phyloP scores from a whole-genome alignment of 2,113 vertebrate genomes.

The Myxocyprinus asiaticus region DNA sequence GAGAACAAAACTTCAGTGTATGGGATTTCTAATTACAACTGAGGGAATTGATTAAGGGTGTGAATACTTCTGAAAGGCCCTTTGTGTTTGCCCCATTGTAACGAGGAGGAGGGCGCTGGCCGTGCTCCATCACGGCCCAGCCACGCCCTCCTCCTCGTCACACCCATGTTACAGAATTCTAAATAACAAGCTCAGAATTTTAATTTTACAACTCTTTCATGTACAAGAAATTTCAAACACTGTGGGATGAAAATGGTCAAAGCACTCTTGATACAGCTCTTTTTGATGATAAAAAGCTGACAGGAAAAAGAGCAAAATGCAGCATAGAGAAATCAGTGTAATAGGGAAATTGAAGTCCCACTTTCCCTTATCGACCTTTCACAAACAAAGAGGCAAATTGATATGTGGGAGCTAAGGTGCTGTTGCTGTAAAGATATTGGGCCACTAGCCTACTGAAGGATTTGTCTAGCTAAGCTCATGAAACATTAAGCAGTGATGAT shows the following conservation, averaged over 20 bases:
- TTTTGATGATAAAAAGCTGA: constrained; percentile 22
- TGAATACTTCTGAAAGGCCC: background rate
- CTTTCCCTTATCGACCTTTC: constrained; percentile 49
- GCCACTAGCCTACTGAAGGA: constrained; percentile 51
- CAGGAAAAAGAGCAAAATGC: constrained; percentile 9
- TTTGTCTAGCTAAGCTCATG: constrained; percentile 60
- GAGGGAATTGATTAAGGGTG: background rate
- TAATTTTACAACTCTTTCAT: background rate
- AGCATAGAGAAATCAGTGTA: constrained; percentile 28
- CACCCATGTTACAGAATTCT: background rate
- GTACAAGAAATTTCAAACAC: background rate
- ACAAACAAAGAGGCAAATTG: constrained; percentile 52
- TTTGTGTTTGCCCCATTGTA: too few relatives aligned
- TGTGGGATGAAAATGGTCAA: background rate
- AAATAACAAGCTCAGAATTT: constrained; percentile 10
- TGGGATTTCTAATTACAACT: background rate
- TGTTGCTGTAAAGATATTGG: constrained; percentile 48
- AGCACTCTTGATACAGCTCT: background rate
- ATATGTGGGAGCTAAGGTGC: constrained; percentile 49
- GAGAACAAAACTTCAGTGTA: background rate
- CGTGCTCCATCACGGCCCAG: too few relatives aligned
- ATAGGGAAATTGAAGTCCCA: constrained; percentile 34
- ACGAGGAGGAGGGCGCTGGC: too few relatives aligned
- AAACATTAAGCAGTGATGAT: constrained; percentile 63
- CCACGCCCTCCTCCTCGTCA: too few relatives aligned